Evolutionary conservation across 2,888 invertebrate species (phyloP).

Genomic region (Bombyx huttoni): DNA sequence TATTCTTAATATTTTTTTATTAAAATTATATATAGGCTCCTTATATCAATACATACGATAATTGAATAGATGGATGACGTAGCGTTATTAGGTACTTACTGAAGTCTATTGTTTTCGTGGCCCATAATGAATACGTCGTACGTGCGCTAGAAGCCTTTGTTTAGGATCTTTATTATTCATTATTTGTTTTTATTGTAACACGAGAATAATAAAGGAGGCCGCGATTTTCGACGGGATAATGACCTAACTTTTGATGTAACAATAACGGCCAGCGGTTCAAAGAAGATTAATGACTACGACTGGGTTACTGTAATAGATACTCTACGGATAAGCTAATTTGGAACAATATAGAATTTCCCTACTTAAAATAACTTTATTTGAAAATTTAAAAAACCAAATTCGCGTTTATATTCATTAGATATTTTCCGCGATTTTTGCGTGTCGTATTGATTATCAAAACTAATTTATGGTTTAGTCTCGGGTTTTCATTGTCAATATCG

Average conservation of each 20-base stretch:
- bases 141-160: slow-evolving; percentile 1
- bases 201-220: neutral
- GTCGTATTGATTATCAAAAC: no score
- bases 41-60: neutral
- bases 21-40: no score
- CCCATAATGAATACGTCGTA: slow-evolving; percentile 3
- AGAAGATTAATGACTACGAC: neutral
- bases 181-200: slow-evolving; percentile 1
- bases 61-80: neutral
- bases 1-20: no score
- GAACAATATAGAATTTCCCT: neutral
- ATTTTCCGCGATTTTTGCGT: no score
- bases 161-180: slow-evolving; percentile 1
- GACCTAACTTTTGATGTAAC: neutral
- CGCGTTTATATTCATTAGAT: neutral
- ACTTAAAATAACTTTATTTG: no score
- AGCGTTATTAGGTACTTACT: neutral
- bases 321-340: neutral
- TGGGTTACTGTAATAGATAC: neutral
- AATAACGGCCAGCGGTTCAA: neutral
- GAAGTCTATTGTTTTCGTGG: slow-evolving; percentile 2
- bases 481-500: no score
- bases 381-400: neutral
- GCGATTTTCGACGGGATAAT: neutral
- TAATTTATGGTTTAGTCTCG: no score